Base-by-base conservation (phyloP, 30 jellyfish, hydroid and myxozoan genomes). In the Mastigias papua region DNA sequence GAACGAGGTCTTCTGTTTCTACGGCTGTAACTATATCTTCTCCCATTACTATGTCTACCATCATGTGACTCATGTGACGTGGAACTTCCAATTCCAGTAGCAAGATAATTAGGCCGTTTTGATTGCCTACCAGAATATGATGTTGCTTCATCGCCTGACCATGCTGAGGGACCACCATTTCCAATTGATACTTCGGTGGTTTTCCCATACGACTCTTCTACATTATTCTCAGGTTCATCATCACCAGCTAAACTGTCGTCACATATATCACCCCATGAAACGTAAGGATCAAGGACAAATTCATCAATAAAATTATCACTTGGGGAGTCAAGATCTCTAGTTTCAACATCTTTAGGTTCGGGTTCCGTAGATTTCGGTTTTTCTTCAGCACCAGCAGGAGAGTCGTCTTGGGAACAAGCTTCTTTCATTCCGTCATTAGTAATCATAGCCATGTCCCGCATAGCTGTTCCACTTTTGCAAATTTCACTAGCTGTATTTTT, bases 131-230 rank as follows among this genome's bases (percentile, higher is more conserved):
- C 15, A 34, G 73, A 85, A 57, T 66, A n/a, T 2, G 80, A 34
- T 6, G 88, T 6, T 70, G 76, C 68, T 48, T 85, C 94, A 63
- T 85, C 94, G 28, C 77, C 30, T 22, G 94, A 85, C 94, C 94
- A 85, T 58, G 61, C 32, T 5, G 76, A 42, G 33, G 69, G 48
- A 10, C 94, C 94, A 48, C 88, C 94, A 26, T 69, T 73, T 10
- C 94, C 94, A 29, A 85, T 85, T 22, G 67, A 65, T 25, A 78
- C 61, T 31, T 75, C 94, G 20, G 78, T 26, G 11, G 22, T 54
- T 33, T 51, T 49, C n/a, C n/a, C n/a, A 15, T 48, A 58, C 8
- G 62, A 46, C 21, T 72, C 51, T 2, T 34, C 78, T 2, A 19
- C 26, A 10, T 1, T 30, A 7, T 30, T 70, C n/a, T 57, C 5